Evolutionary conservation across 1,140 invertebrate species (phyloP), one percentile per base, ranked within the genome.

Genomic region (Bombyx mandarina): DNA sequence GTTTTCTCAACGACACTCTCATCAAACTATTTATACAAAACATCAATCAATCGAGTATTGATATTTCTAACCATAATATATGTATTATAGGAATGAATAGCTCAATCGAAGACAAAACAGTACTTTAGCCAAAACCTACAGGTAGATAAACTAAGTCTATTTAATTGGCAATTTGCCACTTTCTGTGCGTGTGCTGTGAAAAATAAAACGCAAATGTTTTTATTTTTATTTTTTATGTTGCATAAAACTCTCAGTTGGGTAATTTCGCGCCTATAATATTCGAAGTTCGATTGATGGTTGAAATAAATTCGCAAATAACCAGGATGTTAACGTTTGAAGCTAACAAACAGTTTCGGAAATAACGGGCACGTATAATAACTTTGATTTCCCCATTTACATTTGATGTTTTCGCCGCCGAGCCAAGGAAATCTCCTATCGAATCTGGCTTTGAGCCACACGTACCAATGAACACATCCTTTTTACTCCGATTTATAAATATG

Each of bases 91-190:
- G 61, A 73, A 69, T 75, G 69, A 67, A 67, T 75, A 57, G 62
- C 53, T 54, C 49, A 60, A 71, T 74, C 58, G 59, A 65, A 69
- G 68, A 57, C 57, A 60, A 65, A 64, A 54, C 60, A 73, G 77
- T 71, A 65, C 69, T 60, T 58, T 56, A 65, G 76, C 76, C 71
- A 80, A 77, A 71, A 72, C 57, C 63, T 71, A 75, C 67, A 67
- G 55, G 61, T 69, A 71, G 60, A 75, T 76, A 77, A 76, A 76
- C 63, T 55, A 62, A 61, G 49, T 43, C 59, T 63, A 51, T 57
- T 56, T 67, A 59, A 67, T 61, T 80, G 77, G 77, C 77, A 58
- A 7, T 43, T 45, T 57, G 71, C 75, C 75, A 75, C 52, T 56
- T 46, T 51, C 61, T 65, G 63, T 64, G 62, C 57, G 63, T 66